Evolutionary conservation across 2,888 invertebrate species (phyloP).

Genomic region (Drosophila gaucha): DNA sequence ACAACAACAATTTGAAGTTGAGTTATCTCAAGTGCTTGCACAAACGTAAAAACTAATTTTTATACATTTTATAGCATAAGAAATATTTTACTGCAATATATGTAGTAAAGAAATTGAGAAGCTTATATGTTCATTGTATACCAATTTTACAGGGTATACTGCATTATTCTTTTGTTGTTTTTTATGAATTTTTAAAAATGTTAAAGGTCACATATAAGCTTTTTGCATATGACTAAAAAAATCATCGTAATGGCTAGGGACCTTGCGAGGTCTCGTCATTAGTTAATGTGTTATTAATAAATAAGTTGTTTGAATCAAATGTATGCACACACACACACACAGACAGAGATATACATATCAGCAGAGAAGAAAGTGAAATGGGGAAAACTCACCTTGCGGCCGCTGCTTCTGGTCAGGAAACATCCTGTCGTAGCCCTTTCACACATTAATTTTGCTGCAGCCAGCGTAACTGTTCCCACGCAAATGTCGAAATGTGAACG

Average conservation of each 20-base stretch:
- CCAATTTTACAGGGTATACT: neutral
- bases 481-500: conserved; percentile 35
- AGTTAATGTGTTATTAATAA: conserved; percentile 36
- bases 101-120: too few species aligned
- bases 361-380: too few species aligned
- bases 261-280: conserved; percentile 8
- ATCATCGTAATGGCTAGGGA: conserved; percentile 19
- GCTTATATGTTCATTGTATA: too few species aligned
- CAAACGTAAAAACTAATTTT: too few species aligned
- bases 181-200: neutral
- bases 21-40: too few species aligned
- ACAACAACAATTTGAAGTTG: too few species aligned
- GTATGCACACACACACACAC: neutral
- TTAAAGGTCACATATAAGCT: neutral
- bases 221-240: conserved; percentile 1
- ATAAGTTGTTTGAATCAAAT: conserved; percentile 16
- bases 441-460: conserved; percentile 86
- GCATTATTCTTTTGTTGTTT: neutral
- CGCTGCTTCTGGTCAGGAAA: conserved; percentile 86
- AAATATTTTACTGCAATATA: too few species aligned
- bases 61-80: too few species aligned
- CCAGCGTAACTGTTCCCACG: conserved; percentile 55
- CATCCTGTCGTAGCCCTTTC: conserved; percentile 90
- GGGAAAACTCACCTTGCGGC: conserved; percentile 82
- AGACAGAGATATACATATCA: neutral